phyloP scores from a whole-genome alignment of 1,140 invertebrate species.

The Musca vetustissima region DNA sequence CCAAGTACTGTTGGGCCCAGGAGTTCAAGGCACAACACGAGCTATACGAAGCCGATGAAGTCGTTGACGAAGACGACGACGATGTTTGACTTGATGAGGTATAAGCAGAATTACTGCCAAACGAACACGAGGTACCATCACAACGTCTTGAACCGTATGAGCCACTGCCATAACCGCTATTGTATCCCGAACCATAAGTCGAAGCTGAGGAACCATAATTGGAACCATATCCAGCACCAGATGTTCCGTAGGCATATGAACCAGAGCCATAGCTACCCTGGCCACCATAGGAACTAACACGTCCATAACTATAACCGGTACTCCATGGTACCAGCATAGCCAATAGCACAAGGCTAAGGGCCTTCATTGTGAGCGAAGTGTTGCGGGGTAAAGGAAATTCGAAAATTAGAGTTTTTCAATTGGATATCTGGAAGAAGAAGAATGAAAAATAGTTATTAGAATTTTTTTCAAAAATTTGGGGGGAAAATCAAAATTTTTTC shows the following conservation, averaged over 20 bases:
- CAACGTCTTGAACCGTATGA: too few species aligned
- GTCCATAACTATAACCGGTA: conserved; percentile 15
- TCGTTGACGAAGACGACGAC: background rate
- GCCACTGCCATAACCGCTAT: too few species aligned
- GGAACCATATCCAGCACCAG: background rate
- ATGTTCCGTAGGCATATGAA: background rate
- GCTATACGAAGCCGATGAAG: background rate
- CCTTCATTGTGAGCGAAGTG: conserved; percentile 22
- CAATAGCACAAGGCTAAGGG: conserved; percentile 25
- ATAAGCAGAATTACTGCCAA: too few species aligned
- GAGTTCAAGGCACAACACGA: conserved; percentile 31
- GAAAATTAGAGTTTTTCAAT: background rate
- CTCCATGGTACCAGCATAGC: conserved; percentile 16
- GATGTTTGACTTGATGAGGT: conserved; percentile 11
- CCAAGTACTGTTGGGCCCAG: conserved; percentile 41
- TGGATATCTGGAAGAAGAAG: background rate
- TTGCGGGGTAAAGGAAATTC: too few species aligned
- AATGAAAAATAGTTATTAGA: background rate
- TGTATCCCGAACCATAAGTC: too few species aligned
- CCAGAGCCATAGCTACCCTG: background rate
- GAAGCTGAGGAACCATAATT: background rate
- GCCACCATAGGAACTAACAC: background rate
- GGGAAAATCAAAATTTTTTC: too few species aligned
- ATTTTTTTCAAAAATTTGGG: too few species aligned
- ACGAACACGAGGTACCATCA: background rate